These are phyloP conservation scores for Penaeus japonicus DNA, from an alignment of 1,140 invertebrate genomes.

Conservation along the genomic window DNA sequence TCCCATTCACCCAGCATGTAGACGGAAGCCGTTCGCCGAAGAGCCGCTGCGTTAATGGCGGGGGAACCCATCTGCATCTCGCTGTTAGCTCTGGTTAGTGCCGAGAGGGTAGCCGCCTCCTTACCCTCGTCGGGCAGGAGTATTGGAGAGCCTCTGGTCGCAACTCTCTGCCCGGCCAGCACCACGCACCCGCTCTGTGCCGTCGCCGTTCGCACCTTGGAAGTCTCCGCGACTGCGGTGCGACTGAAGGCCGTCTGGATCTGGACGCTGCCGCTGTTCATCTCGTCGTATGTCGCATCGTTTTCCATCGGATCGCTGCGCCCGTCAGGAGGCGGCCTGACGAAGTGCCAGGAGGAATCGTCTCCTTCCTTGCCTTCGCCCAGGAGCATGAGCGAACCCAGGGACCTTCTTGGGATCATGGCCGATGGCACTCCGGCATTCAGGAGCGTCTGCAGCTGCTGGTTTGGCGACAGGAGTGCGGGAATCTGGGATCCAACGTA, in stretches of 20 bases:
- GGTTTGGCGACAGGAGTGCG: conserved; percentile 13
- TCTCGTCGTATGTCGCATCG: neutral
- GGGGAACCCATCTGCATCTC: conserved; percentile 38
- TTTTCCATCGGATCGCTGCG: conserved; percentile 33
- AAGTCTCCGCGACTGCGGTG: too few relatives aligned
- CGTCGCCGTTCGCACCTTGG: neutral
- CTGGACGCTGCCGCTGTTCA: too few relatives aligned
- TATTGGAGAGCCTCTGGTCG: conserved; percentile 3
- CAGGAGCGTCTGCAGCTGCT: conserved; percentile 1
- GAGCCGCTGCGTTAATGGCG: neutral
- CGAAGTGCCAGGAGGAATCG: conserved; percentile 60
- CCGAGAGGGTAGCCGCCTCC: neutral
- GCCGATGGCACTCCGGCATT: conserved; percentile 34
- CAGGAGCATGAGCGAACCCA: conserved; percentile 34
- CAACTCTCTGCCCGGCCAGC: conserved; percentile 37
- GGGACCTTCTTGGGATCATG: conserved; percentile 38
- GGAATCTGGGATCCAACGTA: conserved; percentile 14
- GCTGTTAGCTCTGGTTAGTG: conserved; percentile 39
- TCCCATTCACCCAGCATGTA: conserved; percentile 46
- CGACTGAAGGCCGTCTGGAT: too few relatives aligned
- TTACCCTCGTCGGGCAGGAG: conserved; percentile 1
- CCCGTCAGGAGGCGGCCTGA: conserved; percentile 45
- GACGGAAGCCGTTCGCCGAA: conserved; percentile 39
- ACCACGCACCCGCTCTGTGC: conserved; percentile 24
- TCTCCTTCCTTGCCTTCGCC: conserved; percentile 59